Percentiles rank a stretch among this genome's conserved stretches.
Conservation (phyloP, 2,888 invertebrate species). For the Trichopoda pennipes region DNA sequence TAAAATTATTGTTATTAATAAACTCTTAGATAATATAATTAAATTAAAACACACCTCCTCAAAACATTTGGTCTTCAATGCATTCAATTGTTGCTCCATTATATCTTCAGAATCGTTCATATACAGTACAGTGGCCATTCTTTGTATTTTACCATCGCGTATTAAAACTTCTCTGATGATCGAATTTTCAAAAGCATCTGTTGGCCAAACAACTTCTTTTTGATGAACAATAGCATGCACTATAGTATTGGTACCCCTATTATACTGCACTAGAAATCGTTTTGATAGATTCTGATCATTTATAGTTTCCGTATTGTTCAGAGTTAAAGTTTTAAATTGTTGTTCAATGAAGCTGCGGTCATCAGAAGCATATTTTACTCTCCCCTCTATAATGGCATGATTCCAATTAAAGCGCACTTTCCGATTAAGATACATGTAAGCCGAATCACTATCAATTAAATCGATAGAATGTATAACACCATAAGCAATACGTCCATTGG, state of each 20-base stretch:
- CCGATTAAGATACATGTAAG: conserved; percentile 72
- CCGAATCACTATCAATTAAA: conserved; percentile 72
- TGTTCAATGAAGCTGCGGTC: conserved; percentile 71
- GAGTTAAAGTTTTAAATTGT: conserved; percentile 67
- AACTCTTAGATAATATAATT: no score
- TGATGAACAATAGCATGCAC: conserved; percentile 71
- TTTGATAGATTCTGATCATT: conserved; percentile 45
- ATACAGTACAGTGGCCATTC: conserved; percentile 71
- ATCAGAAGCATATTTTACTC: conserved; percentile 74
- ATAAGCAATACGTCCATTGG: conserved; percentile 62
- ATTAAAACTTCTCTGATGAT: conserved; percentile 44
- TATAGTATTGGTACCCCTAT: conserved; percentile 57
- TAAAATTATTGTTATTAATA: no score
- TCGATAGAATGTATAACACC: conserved; percentile 75
- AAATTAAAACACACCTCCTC: conserved; percentile 56
- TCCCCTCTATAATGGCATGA: conserved; percentile 70
- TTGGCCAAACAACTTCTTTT: background rate
- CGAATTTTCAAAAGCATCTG: conserved; percentile 59
- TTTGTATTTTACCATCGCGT: conserved; percentile 64
- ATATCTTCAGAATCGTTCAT: conserved; percentile 69
- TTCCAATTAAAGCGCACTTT: conserved; percentile 72
- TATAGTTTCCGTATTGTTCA: conserved; percentile 10
- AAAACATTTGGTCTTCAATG: conserved; percentile 72
- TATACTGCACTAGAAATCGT: conserved; percentile 72
- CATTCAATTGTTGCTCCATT: conserved; percentile 71